These are phyloP conservation scores for Phrynocephalus guinanensis DNA, from an alignment of 2,797 vertebrate genomes.

Conservation along the genomic window DNA sequence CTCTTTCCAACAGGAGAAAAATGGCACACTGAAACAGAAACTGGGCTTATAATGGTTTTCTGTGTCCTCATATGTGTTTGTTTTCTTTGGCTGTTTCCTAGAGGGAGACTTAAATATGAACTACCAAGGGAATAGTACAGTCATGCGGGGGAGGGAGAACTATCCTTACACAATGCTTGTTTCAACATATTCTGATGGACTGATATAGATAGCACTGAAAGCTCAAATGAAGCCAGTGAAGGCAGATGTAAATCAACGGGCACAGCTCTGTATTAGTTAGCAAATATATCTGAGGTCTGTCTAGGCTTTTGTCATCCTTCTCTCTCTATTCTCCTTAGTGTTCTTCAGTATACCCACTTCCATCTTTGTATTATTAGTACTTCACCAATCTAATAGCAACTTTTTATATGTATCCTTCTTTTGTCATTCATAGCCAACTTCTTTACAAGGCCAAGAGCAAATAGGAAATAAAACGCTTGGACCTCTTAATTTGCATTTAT, in stretches of 20 bases:
- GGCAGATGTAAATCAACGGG: slow-evolving; percentile 17
- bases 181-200: background rate
- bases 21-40: background rate
- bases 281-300: background rate
- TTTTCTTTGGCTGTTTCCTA: background rate
- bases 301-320: background rate
- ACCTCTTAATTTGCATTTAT: slow-evolving; percentile 42
- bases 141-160: background rate
- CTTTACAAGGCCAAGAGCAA: slow-evolving; percentile 22
- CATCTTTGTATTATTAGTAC: background rate
- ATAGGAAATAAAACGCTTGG: slow-evolving; percentile 30
- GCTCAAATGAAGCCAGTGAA: background rate
- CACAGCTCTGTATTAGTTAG: background rate
- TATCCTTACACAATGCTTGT: background rate
- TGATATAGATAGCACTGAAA: background rate
- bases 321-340: background rate
- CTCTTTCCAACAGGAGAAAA: background rate
- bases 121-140: slow-evolving; percentile 10
- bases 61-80: background rate
- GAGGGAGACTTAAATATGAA: background rate
- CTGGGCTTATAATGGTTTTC: background rate
- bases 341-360: background rate
- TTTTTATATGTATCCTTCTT: background rate
- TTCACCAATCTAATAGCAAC: background rate
- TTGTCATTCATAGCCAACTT: slow-evolving; percentile 37